These are phyloP conservation scores for Spea bombifrons DNA, from an alignment of 2,113 vertebrate genomes.

Conservation along the genomic window DNA sequence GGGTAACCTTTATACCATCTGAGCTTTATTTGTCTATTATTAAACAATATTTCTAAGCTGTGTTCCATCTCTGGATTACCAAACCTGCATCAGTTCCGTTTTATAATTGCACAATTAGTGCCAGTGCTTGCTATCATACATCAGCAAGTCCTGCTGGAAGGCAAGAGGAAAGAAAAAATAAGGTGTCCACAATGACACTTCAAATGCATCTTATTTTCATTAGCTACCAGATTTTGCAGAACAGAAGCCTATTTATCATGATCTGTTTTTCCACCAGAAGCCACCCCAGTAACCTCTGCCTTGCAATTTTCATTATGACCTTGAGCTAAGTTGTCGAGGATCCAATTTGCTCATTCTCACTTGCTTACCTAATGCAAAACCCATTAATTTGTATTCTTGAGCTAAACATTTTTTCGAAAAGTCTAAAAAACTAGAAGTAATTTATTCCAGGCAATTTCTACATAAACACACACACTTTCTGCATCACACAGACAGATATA, in stretches of 20 bases:
- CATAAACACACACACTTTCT: constrained; percentile 5
- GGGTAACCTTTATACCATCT: constrained; percentile 75
- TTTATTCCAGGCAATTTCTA: constrained; percentile 30
- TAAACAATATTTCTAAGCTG: constrained; percentile 81
- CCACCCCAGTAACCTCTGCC: constrained; percentile 72
- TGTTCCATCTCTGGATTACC: constrained; percentile 76
- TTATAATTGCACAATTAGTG: constrained; percentile 99
- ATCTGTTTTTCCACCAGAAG: constrained; percentile 85
- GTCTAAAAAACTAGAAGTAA: constrained; percentile 62
- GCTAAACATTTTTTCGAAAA: constrained; percentile 79
- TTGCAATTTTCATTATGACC: constrained; percentile 89
- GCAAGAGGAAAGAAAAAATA: constrained; percentile 54
- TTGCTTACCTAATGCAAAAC: constrained; percentile 86
- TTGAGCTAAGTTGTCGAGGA: constrained; percentile 77
- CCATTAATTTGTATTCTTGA: constrained; percentile 86
- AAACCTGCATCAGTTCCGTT: constrained; percentile 87
- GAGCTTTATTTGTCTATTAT: constrained; percentile 82
- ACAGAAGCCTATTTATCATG: constrained; percentile 94
- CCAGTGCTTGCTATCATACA: constrained; percentile 90
- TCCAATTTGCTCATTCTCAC: constrained; percentile 92
- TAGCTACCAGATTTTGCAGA: constrained; percentile 92
- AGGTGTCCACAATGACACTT: constrained; percentile 69
- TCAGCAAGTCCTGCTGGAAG: constrained; percentile 77
- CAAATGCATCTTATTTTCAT: constrained; percentile 82
- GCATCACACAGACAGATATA: constrained; percentile 49